Conservation (phyloP, 2,888 invertebrate species). For the Cryptus viduatorius region DNA sequence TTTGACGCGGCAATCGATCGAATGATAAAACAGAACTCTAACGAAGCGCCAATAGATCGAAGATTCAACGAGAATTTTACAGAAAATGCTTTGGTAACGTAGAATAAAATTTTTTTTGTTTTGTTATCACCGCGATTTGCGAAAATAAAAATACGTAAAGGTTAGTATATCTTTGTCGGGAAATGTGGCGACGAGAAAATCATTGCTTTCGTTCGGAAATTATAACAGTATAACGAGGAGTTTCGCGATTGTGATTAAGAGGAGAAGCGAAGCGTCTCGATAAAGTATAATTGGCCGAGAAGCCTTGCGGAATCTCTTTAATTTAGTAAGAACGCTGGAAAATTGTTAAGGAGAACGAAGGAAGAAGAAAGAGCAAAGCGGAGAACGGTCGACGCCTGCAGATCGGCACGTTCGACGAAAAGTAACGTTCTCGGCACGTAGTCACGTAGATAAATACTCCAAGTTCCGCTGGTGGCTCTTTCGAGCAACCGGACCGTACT, state of each 20-base stretch:
- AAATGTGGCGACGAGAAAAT: not conserved
- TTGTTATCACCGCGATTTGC: not conserved
- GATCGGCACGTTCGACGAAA: constrained; percentile 75
- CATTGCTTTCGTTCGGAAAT: not conserved
- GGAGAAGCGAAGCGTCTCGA: not conserved
- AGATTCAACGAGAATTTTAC: not conserved
- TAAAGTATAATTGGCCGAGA: constrained; percentile 9
- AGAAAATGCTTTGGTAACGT: not conserved
- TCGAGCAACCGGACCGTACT: constrained; percentile 57
- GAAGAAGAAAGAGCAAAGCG: constrained; percentile 24
- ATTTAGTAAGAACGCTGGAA: constrained; percentile 34
- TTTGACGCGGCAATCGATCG: not conserved
- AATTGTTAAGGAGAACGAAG: constrained; percentile 27
- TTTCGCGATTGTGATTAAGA: constrained; percentile 6
- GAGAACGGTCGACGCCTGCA: constrained; percentile 64
- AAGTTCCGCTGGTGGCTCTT: constrained; percentile 49
- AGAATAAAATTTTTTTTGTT: not conserved
- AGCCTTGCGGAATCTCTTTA: not conserved
- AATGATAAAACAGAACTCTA: not conserved
- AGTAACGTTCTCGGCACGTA: constrained; percentile 73
- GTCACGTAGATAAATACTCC: constrained; percentile 72
- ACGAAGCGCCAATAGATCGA: not conserved
- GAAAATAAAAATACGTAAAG: not conserved
- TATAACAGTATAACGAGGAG: not conserved
- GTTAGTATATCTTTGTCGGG: not conserved